A percentile compares a stretch with the other conserved stretches of the same genome.
Evolutionary conservation across 1,140 invertebrate species (phyloP).

Genomic region (Drosophila ercepeae): DNA sequence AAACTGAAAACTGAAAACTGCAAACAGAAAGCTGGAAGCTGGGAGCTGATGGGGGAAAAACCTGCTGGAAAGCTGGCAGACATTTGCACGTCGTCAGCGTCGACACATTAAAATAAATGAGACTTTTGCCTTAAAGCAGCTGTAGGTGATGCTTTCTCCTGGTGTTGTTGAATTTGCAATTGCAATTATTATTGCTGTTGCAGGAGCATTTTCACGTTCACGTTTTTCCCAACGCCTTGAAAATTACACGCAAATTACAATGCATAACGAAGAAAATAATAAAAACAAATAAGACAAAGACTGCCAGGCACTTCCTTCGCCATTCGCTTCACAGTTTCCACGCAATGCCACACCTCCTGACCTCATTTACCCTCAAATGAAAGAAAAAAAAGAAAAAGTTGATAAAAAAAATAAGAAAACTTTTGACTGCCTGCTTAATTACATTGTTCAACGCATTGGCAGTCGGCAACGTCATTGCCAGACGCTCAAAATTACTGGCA

Average conservation of each 20-base stretch:
- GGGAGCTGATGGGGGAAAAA: constrained; percentile 44
- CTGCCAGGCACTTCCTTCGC: constrained; percentile 9
- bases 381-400: neutral
- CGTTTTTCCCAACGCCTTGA: constrained; percentile 59
- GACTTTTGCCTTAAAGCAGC: constrained; percentile 71
- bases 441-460: constrained; percentile 62
- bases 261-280: constrained; percentile 57
- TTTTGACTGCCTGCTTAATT: constrained; percentile 40
- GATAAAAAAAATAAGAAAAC: neutral
- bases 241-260: constrained; percentile 80
- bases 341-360: neutral
- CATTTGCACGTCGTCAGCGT: constrained; percentile 79
- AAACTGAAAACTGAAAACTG: constrained; percentile 37
- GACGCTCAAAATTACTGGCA: constrained; percentile 6
- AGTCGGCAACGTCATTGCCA: constrained; percentile 27
- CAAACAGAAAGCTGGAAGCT: constrained; percentile 16
- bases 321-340: constrained; percentile 25
- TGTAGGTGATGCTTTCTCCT: constrained; percentile 19
- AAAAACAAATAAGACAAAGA: constrained; percentile 20
- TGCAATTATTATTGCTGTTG: constrained; percentile 35
- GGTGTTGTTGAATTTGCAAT: constrained; percentile 28
- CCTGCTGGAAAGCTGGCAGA: constrained; percentile 68
- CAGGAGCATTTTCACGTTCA: constrained; percentile 69
- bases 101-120: constrained; percentile 81
- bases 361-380: constrained; percentile 20